A percentile compares a stretch with the other conserved stretches of the same genome.
Conservation (phyloP, 2,113 vertebrate species). For the Aspidoscelis tigris region DNA sequence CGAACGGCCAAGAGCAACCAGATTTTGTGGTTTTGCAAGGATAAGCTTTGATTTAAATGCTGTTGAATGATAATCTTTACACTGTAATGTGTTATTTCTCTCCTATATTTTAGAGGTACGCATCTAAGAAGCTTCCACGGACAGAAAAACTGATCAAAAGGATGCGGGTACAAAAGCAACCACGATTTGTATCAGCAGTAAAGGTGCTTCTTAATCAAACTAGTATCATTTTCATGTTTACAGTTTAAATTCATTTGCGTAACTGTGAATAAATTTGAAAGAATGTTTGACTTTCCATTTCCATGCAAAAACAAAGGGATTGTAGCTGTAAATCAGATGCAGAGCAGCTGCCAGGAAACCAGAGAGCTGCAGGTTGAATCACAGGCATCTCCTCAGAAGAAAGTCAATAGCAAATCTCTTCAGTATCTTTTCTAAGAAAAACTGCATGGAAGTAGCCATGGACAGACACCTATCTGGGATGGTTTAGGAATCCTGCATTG, state of each 20-base stretch:
- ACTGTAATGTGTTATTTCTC: not conserved
- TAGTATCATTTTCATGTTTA: not conserved
- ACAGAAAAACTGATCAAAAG: slow-evolving; percentile 27
- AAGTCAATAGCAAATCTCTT: no score
- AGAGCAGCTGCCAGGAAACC: no score
- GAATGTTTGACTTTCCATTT: not conserved
- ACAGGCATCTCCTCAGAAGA: no score
- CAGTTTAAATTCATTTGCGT: not conserved
- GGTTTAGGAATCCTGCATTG: no score
- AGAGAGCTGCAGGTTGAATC: no score
- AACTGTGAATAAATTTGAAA: not conserved
- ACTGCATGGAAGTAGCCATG: no score
- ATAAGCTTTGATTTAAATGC: no score
- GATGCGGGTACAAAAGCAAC: not conserved
- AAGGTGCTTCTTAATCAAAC: not conserved
- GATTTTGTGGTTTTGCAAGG: no score
- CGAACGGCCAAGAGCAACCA: no score
- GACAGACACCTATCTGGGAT: no score
- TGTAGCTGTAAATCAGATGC: no score
- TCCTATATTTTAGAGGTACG: slow-evolving; percentile 22
- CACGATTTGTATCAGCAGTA: not conserved
- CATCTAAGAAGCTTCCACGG: slow-evolving; percentile 24
- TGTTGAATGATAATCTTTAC: not conserved
- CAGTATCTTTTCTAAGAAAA: no score
- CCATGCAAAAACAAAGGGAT: rapidly evolving